Evolutionary conservation across 2,113 vertebrate species (phyloP), one percentile per base, ranked within the genome.

Genomic region (Alligator mississippiensis): DNA sequence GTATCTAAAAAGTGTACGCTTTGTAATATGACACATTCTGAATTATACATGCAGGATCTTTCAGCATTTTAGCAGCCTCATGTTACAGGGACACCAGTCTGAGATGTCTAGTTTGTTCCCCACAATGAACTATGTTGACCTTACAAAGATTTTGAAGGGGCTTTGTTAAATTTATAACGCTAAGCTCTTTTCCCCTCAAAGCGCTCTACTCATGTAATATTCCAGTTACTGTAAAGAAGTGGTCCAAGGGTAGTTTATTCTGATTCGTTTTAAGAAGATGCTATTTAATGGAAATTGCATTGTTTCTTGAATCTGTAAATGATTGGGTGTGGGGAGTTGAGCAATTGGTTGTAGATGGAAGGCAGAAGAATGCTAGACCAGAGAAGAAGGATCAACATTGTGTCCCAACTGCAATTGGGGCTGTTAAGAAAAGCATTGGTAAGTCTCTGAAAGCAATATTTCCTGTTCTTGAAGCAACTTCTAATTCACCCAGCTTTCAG

Each of bases 1-100:
- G 77, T n/a, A 82, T 93, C 80, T 81, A 19, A 89, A 81, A 24
- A 21, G 76, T 72, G 30, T 88, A 90, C 83, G 89, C 61, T 60
- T 74, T 90, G 34, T 74, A 22, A 5, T 34, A 6, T 55, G 55
- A 19, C 66, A 34, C 22, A 25, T 77, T 82, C 87, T 30, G 74
- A 4, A 87, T 24, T 9, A 17, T 34, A 47, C 47, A 5, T 72
- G 59, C 24, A 17, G 14, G 81, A 92, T 77, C 91, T 77, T 79
- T 0, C 3, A 90, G 30, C 68, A 16, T 72, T 55, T 78, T 78
- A 61, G 6, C 72, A 77, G 68, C 30, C 47, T 47, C 47, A 47
- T 47, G 34, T 5, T 11, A 70, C 16, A 70, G 30, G 68, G 10
- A 70, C 68, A 21, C 4, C 9, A 68, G 64, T 7, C 28, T 18